Percentiles rank a stretch among this genome's conserved stretches.
phyloP scores from a whole-genome alignment of 2,888 invertebrate species.

The Myopa testacea region DNA sequence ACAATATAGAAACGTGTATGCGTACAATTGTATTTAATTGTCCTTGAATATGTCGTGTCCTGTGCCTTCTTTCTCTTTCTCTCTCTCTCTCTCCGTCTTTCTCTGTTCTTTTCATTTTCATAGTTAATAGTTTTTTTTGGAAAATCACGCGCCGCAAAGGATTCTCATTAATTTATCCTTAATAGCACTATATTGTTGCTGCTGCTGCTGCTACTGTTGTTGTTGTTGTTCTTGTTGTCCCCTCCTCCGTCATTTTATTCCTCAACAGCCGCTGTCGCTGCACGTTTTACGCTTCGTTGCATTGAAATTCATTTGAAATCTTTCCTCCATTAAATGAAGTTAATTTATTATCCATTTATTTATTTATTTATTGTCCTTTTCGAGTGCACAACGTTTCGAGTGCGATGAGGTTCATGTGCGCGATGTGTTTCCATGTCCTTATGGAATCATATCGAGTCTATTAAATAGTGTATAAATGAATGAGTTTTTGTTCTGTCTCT shows the following conservation, averaged over 20 bases:
- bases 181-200: conserved; percentile 19
- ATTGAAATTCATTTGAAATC: conserved; percentile 67
- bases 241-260: conserved; percentile 12
- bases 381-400: conserved; percentile 6
- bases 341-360: conserved; percentile 63
- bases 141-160: conserved; percentile 58
- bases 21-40: conserved; percentile 17
- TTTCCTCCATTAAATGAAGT: conserved; percentile 62
- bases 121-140: neutral
- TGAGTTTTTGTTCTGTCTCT: neutral
- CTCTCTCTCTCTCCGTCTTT: neutral
- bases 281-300: conserved; percentile 66
- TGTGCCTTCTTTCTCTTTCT: neutral
- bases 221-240: conserved; percentile 1
- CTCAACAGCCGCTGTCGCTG: conserved; percentile 37
- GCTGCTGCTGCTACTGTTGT: conserved; percentile 42
- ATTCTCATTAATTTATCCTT: conserved; percentile 59
- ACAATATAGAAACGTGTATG: neutral
- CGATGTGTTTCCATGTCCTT: conserved; percentile 25
- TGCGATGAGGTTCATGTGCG: neutral
- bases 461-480: conserved; percentile 27
- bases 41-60: conserved; percentile 14
- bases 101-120: conserved; percentile 1
- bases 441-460: conserved; percentile 10
- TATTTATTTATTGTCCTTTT: conserved; percentile 42